phyloP scores from a whole-genome alignment of 2,888 invertebrate genomes.

The Cantharis flavilabris region DNA sequence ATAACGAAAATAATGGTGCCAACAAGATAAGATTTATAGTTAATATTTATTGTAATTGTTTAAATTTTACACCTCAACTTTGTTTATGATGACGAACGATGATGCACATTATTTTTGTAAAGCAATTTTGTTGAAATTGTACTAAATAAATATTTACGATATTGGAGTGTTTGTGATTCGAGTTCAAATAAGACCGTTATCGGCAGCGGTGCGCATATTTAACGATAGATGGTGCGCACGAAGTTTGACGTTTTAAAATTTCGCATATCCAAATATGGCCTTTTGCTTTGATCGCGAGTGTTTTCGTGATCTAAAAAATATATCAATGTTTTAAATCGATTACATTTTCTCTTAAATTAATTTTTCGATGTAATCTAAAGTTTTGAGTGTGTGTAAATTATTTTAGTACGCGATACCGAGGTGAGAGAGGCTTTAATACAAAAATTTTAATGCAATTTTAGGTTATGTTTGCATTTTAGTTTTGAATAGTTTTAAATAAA shows the following conservation, averaged over 20 bases:
- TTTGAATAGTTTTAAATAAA: background rate
- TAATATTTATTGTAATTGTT: background rate
- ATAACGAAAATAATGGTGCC: background rate
- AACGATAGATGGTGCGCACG: slow-evolving; percentile 17
- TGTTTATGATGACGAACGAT: background rate
- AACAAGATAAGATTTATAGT: background rate
- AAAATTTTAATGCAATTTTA: slow-evolving; percentile 6
- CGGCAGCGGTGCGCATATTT: background rate
- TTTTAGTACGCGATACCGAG: slow-evolving; percentile 9
- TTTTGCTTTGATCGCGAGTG: slow-evolving; percentile 43
- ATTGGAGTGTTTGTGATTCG: background rate
- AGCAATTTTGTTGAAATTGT: background rate
- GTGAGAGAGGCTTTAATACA: slow-evolving; percentile 8
- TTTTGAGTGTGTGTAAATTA: slow-evolving; percentile 10
- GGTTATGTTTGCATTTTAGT: slow-evolving; percentile 25
- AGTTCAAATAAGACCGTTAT: background rate
- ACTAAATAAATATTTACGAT: background rate
- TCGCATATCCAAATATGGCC: slow-evolving; percentile 58
- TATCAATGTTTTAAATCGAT: slow-evolving; percentile 27
- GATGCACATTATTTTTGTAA: background rate
- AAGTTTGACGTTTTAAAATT: slow-evolving; percentile 54
- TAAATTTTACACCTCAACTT: background rate
- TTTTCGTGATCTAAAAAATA: slow-evolving; percentile 47
- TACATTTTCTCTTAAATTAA: slow-evolving; percentile 23
- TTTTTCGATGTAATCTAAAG: slow-evolving; percentile 29